These are phyloP conservation scores for Cynoglossus semilaevis DNA, from an alignment of 2,113 vertebrate genomes.

Conservation along the genomic window DNA sequence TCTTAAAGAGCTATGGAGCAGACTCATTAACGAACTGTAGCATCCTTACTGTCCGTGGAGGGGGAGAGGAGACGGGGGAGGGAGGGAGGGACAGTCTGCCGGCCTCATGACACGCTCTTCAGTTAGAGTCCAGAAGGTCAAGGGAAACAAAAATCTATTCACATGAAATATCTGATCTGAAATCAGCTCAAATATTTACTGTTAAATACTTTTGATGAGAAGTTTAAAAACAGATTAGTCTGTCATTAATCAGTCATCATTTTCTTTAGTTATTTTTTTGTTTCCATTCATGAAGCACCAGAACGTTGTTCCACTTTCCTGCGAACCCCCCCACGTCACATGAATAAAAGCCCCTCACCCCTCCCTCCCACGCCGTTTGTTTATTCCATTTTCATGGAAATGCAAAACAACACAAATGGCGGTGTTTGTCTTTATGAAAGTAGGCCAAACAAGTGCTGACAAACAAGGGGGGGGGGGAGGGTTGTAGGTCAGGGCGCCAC, in stretches of 20 bases:
- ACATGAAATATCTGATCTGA: background rate
- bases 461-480: conserved; percentile 72
- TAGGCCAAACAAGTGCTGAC: conserved; percentile 77
- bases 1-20: conserved; percentile 63
- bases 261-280: too few species aligned
- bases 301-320: conserved; percentile 8
- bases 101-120: conserved; percentile 17
- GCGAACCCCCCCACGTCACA: background rate
- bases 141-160: background rate
- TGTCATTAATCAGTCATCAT: too few species aligned
- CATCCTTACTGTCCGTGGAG: conserved; percentile 63
- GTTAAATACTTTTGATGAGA: background rate
- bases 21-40: conserved; percentile 74
- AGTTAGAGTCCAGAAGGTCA: conserved; percentile 57
- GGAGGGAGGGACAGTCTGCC: conserved; percentile 32
- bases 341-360: background rate
- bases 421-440: conserved; percentile 75
- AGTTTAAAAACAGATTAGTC: background rate
- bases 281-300: background rate
- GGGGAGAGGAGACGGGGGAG: conserved; percentile 26
- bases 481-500: conserved; percentile 71
- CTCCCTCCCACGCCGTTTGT: conserved; percentile 44
- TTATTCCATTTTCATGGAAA: conserved; percentile 75
- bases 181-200: background rate
- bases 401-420: conserved; percentile 70